Conservation (phyloP, 2,113 vertebrate species). For the Crotalus viridis region DNA sequence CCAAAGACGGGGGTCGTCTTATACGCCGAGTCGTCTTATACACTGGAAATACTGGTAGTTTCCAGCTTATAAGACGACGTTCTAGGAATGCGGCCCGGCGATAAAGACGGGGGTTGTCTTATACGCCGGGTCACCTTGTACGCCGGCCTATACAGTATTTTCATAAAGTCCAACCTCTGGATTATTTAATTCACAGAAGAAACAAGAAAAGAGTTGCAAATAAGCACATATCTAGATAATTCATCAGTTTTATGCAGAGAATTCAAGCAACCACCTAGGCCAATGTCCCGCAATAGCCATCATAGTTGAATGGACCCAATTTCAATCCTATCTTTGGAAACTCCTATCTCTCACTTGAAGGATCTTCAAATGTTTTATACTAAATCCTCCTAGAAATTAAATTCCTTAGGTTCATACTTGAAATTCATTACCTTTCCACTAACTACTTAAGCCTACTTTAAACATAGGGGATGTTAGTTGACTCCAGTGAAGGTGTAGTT, state of each 20-base stretch:
- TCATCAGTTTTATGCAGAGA: not conserved
- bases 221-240: not conserved
- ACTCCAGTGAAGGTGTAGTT: not conserved
- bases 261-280: not conserved
- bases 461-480: not conserved
- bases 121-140: too few species aligned
- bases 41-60: too few species aligned
- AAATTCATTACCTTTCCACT: not conserved
- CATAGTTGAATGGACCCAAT: not conserved
- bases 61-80: too few species aligned
- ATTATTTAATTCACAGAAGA: not conserved
- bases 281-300: not conserved
- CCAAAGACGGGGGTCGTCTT: too few species aligned
- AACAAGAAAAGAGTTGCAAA: not conserved
- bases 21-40: too few species aligned
- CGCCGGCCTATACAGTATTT: not conserved
- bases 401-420: not conserved
- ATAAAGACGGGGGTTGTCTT: too few species aligned
- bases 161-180: not conserved
- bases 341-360: too few species aligned
- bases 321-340: not conserved
- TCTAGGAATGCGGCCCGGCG: too few species aligned
- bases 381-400: not conserved
- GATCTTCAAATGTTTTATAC: not conserved
- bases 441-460: not conserved